Evolutionary conservation across 2,888 invertebrate genomes (phyloP), one percentile per base, ranked within the genome.

Genomic region (Caenorhabditis doughertyi): DNA sequence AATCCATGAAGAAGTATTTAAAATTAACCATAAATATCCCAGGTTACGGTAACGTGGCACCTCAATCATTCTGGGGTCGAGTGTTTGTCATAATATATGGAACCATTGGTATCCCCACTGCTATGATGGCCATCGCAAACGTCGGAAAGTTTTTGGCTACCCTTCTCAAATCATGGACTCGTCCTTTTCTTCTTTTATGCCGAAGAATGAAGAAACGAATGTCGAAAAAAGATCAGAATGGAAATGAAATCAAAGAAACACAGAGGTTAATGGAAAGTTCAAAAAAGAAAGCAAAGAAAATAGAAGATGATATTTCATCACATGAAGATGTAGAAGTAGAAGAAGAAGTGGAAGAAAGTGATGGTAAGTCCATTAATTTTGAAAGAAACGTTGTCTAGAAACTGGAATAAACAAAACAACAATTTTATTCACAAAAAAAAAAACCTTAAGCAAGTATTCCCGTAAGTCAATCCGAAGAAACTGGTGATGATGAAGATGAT

Each of bases 11-110:
- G 23, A 8, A 29, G 32, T 2, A 8, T n/a, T 29, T n/a, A 7
- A 32, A 55, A 55, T 23, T 29, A n/a, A 9, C 35, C 13, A 9
- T 51, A 11, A n/a, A 2, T 25, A 21, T 55, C 83, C 21, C 55
- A 88, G 89, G 90, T n/a, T 90, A 90, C 73, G 90, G 90, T 51
- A 90, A 90, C 68, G 90, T 90, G 16, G 90, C 90, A 2, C 90
- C 90, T 9, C 77, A 85, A 47, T 87, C 89, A 1, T 87, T 87
- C 49, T 71, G 83, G 53, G 90, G 90, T 9, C 87, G 88, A 35
- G 64, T 89, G 7, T 90, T 90, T 49, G 90, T 90, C 13, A 90
- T 90, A 8, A 81, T 89, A 56, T 90, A 90, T 65, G 90, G 90
- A 9, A 80, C 90, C 27, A 82, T 90, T 47, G 90, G 90, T 29